Evolutionary conservation across 2,797 vertebrate genomes (phyloP), one percentile per base, ranked within the genome.

Genomic region (Sebastes wilsoni): DNA sequence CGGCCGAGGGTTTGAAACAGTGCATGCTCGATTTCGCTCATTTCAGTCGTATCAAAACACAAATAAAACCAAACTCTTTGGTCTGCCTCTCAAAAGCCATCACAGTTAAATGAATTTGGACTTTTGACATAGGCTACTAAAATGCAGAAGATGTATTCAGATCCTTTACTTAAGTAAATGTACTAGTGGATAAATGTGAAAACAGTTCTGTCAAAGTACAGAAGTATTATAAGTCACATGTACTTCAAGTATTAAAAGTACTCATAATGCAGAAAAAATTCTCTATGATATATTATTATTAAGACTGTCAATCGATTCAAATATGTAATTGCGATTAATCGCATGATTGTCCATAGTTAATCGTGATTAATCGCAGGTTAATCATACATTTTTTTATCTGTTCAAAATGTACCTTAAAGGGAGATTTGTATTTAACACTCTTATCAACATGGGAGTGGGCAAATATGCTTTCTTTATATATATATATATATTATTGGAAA

Each of bases 51-150:
- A 79, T 89, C 80, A 85, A 87, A 90, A 88, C 77, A 86, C 68
- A 90, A 86, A 89, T 77, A 90, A 87, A 90, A 77, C 38, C 67
- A 18, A 66, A 88, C 66, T 30, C 77, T 81, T 83, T 88, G 79
- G 87, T 81, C 77, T 86, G 75, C 38, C 78, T 84, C 67, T 81
- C 70, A 59, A 85, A 73, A 81, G 69, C 55, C 79, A 78, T 87
- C 64, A 72, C 16, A 78, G 78, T 75, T 77, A 86, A 82, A 91
- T 32, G 62, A 46, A 65, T 83, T 61, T 49, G 66, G 58, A 75
- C 34, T 49, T 82, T 65, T 65, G 49, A 88, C 49, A 42, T 71
- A 87, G 75, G 69, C 59, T 58, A 69, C 76, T 67, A 28, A 67
- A 20, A 27, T 52, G 10, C 68, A 16, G 32, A 25, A 6, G 32